Evolutionary conservation across 1,140 invertebrate genomes (phyloP).

Genomic region (Hycleus cichorii): DNA sequence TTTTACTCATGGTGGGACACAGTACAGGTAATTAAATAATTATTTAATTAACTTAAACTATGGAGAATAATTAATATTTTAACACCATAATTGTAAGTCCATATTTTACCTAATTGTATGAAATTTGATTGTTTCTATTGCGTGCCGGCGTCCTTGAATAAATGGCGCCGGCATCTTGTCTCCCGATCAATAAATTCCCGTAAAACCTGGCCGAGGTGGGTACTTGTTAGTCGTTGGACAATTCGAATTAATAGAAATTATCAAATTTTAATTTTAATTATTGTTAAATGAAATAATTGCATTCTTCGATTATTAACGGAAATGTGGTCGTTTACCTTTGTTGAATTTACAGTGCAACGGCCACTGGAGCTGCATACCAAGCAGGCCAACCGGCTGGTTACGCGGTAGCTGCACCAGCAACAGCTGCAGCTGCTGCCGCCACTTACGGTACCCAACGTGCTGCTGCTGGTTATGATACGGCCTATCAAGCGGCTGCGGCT

Average conservation of each 20-base stretch:
- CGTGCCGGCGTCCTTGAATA: slow-evolving; percentile 34
- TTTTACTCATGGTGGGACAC: slow-evolving; percentile 82
- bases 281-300: too few species aligned
- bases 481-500: slow-evolving; percentile 60
- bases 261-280: not conserved
- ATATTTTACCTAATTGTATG: not conserved
- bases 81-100: not conserved
- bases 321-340: not conserved
- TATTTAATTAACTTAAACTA: not conserved
- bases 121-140: not conserved
- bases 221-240: not conserved
- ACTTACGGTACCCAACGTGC: slow-evolving; percentile 70
- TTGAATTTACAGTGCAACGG: slow-evolving; percentile 34
- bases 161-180: slow-evolving; percentile 32
- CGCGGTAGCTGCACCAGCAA: slow-evolving; percentile 71
- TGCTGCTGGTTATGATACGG: slow-evolving; percentile 68
- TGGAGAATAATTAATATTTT: not conserved
- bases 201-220: slow-evolving; percentile 4
- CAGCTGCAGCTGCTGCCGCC: slow-evolving; percentile 61
- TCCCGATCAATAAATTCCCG: slow-evolving; percentile 20
- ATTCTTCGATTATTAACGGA: not conserved
- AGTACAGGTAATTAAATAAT: slow-evolving; percentile 65
- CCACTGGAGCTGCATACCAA: slow-evolving; percentile 66
- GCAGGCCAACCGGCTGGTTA: slow-evolving; percentile 68
- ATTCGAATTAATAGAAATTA: not conserved